These are phyloP conservation scores for Scytalopus superciliaris DNA, from an alignment of 2,113 vertebrate genomes.

Conservation along the genomic window DNA sequence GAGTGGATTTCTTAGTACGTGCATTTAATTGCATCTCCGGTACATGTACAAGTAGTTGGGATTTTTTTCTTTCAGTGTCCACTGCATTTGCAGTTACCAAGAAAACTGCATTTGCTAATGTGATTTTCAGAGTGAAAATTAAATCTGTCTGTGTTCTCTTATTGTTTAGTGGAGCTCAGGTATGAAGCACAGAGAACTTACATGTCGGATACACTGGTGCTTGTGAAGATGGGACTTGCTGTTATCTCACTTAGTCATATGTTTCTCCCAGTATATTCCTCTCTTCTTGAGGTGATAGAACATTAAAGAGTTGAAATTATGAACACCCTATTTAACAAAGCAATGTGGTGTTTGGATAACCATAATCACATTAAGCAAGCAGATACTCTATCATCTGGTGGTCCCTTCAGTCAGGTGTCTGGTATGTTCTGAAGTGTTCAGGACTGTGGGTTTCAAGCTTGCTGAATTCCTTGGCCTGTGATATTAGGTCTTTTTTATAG, in stretches of 20 bases:
- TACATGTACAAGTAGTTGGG: background rate
- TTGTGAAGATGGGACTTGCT: background rate
- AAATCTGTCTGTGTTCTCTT: background rate
- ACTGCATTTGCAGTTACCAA: background rate
- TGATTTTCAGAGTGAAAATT: background rate
- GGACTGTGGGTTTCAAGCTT: background rate
- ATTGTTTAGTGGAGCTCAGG: background rate
- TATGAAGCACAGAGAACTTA: background rate
- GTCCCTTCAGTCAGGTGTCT: background rate
- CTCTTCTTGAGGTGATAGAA: background rate
- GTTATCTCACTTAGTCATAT: background rate
- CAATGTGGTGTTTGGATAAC: background rate
- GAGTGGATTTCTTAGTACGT: background rate
- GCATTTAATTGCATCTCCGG: background rate
- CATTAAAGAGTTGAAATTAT: background rate
- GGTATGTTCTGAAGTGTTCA: background rate
- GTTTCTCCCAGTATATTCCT: background rate
- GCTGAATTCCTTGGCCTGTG: background rate
- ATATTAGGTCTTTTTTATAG: background rate
- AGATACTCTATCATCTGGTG: background rate
- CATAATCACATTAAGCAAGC: background rate
- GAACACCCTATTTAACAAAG: background rate
- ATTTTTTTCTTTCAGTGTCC: background rate
- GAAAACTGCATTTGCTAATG: background rate
- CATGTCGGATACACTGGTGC: background rate